These are phyloP conservation scores for Esperia sulphurella DNA, from an alignment of 2,888 invertebrate species.

Conservation along the genomic window DNA sequence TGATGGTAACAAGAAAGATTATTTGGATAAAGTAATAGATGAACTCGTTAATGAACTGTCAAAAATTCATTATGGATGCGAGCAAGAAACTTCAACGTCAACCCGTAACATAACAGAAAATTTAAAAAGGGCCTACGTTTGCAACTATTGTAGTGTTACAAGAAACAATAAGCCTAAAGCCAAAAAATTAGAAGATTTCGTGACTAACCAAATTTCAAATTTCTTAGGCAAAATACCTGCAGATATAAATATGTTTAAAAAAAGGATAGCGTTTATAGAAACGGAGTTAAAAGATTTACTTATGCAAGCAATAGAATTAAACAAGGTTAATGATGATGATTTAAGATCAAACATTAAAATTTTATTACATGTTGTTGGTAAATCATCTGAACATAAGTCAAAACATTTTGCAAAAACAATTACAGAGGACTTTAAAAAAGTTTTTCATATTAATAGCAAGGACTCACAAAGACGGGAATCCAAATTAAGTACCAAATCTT, in stretches of 20 bases:
- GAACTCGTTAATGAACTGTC: slow-evolving; percentile 12
- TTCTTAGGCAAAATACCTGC: neutral
- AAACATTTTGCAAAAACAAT: slow-evolving; percentile 10
- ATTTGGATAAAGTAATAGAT: slow-evolving; percentile 8
- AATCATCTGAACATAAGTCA: slow-evolving; percentile 10
- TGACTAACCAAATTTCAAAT: neutral
- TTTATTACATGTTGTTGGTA: slow-evolving; percentile 8
- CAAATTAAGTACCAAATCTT: neutral
- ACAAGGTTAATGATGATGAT: neutral
- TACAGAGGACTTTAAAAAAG: slow-evolving; percentile 6
- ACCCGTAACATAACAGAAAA: neutral
- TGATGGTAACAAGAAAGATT: slow-evolving; percentile 6
- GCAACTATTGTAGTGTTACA: neutral
- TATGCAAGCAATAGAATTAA: neutral
- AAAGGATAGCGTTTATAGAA: neutral
- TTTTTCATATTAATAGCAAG: neutral
- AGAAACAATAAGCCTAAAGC: neutral
- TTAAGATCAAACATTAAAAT: neutral
- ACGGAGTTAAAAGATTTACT: slow-evolving; percentile 3
- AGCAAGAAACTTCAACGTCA: neutral
- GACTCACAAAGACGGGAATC: neutral
- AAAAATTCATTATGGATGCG: neutral
- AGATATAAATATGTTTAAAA: neutral
- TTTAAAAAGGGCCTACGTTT: neutral
- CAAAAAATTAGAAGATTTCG: slow-evolving; percentile 2